Conservation (phyloP, 2,888 invertebrate genomes). For the Acanthosepion lycidas region DNA sequence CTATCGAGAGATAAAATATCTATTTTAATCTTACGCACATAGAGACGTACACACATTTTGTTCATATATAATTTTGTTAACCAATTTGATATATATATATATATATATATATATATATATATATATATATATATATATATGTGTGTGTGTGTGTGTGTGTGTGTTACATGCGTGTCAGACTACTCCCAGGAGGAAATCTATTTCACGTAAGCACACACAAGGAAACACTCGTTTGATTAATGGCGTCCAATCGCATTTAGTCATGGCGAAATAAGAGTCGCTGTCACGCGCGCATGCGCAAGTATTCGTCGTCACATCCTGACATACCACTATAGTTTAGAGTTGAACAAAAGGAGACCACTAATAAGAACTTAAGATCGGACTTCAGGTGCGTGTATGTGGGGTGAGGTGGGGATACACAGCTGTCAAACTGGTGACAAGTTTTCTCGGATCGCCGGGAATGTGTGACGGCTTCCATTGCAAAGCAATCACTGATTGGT, state of each 20-base stretch:
- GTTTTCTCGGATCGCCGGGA: not conserved
- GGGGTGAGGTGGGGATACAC: not conserved
- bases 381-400: not conserved
- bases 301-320: not conserved
- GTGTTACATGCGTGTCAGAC: not conserved
- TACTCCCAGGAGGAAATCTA: not conserved
- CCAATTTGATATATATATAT: not conserved
- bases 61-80: no score
- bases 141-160: no score
- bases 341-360: no score
- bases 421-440: not conserved
- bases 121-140: not conserved
- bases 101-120: not conserved
- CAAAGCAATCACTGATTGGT: not conserved
- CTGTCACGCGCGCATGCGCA: not conserved
- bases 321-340: not conserved
- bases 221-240: not conserved
- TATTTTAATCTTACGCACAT: not conserved
- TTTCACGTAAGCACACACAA: not conserved
- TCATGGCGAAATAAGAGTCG: not conserved
- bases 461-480: not conserved
- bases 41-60: not conserved
- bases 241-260: not conserved
- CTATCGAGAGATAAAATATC: no score
- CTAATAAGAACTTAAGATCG: no score